Evolutionary conservation across 2,113 vertebrate species (phyloP).

Genomic region (Dromaius novaehollandiae): DNA sequence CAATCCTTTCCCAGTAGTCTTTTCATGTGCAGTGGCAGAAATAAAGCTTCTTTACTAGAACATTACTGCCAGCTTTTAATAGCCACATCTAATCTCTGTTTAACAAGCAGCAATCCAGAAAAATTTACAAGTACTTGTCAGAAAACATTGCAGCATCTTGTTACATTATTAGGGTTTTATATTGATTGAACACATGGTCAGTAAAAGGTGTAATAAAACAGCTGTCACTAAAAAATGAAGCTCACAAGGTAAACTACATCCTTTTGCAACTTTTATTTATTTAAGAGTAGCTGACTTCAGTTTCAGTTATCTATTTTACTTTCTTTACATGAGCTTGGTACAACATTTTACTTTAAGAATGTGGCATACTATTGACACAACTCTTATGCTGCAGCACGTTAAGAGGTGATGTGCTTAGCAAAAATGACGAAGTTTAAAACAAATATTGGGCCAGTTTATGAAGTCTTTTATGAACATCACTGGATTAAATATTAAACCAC

Average conservation of each 20-base stretch:
- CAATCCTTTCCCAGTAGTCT: not conserved
- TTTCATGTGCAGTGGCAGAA: conserved; percentile 2
- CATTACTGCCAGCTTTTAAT: conserved; percentile 19
- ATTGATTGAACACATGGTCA: conserved; percentile 39
- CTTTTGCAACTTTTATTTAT: conserved; percentile 5
- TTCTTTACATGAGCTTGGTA: not conserved
- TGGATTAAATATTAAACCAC: not conserved
- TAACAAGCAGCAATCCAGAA: conserved; percentile 45
- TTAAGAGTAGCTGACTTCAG: not conserved
- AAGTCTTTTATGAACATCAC: not conserved
- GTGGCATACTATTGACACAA: not conserved
- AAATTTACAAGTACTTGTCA: conserved; percentile 52
- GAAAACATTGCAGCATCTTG: not conserved
- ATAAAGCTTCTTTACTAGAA: conserved; percentile 28
- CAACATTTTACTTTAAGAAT: not conserved
- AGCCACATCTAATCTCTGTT: conserved; percentile 59
- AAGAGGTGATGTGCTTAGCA: not conserved
- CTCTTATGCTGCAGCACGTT: not conserved
- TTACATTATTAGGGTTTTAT: conserved; percentile 24
- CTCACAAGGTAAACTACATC: not conserved
- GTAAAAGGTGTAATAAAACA: conserved; percentile 43
- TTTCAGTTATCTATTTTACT: conserved; percentile 19
- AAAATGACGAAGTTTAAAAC: not conserved
- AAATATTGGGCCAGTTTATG: not conserved
- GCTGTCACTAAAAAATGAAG: conserved; percentile 12